Base-by-base conservation (phyloP, 2,888 invertebrate species). In the Prosopocoilus inquinatus region DNA sequence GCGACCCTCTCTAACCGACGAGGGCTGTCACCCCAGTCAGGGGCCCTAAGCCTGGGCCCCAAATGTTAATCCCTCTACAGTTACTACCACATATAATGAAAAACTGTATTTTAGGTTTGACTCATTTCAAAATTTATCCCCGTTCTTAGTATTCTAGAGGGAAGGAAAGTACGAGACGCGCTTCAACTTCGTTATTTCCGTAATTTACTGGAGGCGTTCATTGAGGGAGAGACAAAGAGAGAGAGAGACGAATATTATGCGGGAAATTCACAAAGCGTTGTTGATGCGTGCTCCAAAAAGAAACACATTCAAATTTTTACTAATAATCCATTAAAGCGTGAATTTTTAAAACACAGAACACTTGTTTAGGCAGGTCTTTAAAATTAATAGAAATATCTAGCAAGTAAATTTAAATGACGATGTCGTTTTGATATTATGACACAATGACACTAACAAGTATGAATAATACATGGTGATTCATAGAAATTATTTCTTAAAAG, bases 81-180 rank as follows among this genome's bases (percentile, higher is more conserved):
- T 50, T 44, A 47, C 53, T 53, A 41, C 56, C 44, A 50, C 55
- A 38, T 53, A 48, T 57, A 57, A 57, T 53, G 57, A 55, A 56
- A 59, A 57, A 59, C 51, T 57, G 61, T 61, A 57, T 57, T 59
- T 61, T 59, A 59, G 55, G 48, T 61, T 61, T 57, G 61, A 61
- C 53, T 61, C 61, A 61, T 59, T 55, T 53, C 47, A 56, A 52
- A 53, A 52, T 52, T 52, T 52, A 52, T 48, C 52, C 57, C 52
- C 16, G 9, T 36, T 36, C 12, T 36, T 36, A 11, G n/a, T 36
- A 11, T 41, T 41, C 16, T 15, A 13, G 41, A 11, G 41, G 41
- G 9, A 13, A 41, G 41, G 16, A 41, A 41, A 15, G 16, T 15
- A 41, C 41, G 20, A 28, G 20, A 28, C 20, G 2, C 20, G 20